These are phyloP conservation scores for Styela plicata DNA, from an alignment of 23 tunicate species.

Conservation along the genomic window DNA sequence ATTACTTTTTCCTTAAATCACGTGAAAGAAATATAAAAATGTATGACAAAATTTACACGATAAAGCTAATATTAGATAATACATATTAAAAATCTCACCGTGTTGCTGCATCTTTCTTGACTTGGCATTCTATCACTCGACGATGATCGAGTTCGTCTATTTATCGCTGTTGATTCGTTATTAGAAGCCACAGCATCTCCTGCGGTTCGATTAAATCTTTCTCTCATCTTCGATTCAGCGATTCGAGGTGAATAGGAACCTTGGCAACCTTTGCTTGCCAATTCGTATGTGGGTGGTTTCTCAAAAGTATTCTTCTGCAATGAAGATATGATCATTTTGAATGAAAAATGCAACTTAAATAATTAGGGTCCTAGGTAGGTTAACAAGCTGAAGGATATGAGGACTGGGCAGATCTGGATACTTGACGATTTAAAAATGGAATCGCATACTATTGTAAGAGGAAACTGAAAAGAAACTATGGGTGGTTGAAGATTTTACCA, in stretches of 20 bases:
- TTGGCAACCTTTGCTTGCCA: slow-evolving; percentile 21
- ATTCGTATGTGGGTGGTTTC: slow-evolving; percentile 16
- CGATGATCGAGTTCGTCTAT: background rate
- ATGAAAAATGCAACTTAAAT: no score
- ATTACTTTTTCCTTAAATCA: no score
- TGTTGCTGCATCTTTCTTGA: background rate
- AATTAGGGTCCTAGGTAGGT: no score
- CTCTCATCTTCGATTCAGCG: slow-evolving; percentile 24
- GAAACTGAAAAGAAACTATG: no score
- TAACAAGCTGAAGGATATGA: background rate
- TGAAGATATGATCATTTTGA: background rate
- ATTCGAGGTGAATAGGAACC: slow-evolving; percentile 23
- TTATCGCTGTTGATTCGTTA: background rate
- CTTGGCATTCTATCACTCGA: background rate
- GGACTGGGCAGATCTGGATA: no score
- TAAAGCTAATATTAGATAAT: no score
- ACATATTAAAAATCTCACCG: no score
- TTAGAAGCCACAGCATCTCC: background rate
- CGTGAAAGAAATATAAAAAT: no score
- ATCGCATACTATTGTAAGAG: no score
- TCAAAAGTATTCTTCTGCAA: slow-evolving; percentile 11
- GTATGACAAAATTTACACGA: no score
- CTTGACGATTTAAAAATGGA: no score
- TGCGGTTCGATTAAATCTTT: slow-evolving; percentile 16
- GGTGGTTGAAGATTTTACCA: no score